A percentile compares a stretch with the other conserved stretches of the same genome.
These are phyloP conservation scores for Acrocyrtus sp. DNA, from an alignment of 2,888 invertebrate genomes.

Conservation along the genomic window DNA sequence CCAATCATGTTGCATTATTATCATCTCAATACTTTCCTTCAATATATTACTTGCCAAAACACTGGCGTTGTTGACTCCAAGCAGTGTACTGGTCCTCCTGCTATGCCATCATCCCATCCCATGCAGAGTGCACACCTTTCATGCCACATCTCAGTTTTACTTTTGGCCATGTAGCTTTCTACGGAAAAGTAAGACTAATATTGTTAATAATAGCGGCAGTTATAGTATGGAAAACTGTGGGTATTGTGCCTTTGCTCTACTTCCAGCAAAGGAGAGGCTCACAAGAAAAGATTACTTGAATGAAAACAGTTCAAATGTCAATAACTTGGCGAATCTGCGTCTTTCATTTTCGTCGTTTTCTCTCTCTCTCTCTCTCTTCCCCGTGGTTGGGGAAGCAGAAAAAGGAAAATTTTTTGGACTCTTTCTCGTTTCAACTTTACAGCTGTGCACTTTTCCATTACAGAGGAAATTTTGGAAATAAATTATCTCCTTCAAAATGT, in stretches of 20 bases:
- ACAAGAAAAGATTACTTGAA: conserved; percentile 12
- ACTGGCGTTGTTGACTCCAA: neutral
- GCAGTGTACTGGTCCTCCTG: no score
- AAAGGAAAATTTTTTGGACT: neutral
- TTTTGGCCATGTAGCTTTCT: no score
- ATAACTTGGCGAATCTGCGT: conserved; percentile 6
- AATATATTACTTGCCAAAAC: conserved; percentile 40
- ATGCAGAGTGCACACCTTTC: no score
- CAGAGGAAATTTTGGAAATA: neutral
- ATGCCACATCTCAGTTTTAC: no score
- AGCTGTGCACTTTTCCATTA: neutral
- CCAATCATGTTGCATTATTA: conserved; percentile 51
- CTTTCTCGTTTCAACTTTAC: neutral
- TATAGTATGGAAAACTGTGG: no score
- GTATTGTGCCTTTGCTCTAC: no score
- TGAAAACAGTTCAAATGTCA: conserved; percentile 16
- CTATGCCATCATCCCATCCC: neutral
- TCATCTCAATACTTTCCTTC: conserved; percentile 41
- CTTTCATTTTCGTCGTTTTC: conserved; percentile 2
- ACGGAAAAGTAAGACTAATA: no score
- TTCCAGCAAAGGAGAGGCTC: neutral
- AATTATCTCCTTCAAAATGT: neutral
- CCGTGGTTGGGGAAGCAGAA: no score
- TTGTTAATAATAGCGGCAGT: no score
- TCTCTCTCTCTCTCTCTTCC: neutral